phyloP scores from a whole-genome alignment of 2,797 vertebrate genomes.

The Coracias cyanogaster region DNA sequence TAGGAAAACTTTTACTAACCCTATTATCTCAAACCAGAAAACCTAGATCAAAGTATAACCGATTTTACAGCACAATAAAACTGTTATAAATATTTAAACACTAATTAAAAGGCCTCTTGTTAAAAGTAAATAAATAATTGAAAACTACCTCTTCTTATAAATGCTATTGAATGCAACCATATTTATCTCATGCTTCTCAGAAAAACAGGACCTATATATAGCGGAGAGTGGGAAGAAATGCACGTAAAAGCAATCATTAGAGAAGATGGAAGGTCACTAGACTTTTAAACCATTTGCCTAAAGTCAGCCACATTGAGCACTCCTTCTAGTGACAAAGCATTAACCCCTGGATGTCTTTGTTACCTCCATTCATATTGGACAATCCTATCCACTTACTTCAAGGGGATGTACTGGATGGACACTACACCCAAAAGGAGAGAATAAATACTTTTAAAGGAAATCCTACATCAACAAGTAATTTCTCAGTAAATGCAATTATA shows the following conservation, averaged over 20 bases:
- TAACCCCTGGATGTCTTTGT: background rate
- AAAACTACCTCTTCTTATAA: constrained; percentile 42
- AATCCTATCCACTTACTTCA: background rate
- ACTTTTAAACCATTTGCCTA: background rate
- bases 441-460: background rate
- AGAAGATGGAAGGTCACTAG: background rate
- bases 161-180: background rate
- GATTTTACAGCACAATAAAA: constrained; percentile 63
- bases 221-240: background rate
- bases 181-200: background rate
- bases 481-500: background rate
- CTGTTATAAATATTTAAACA: constrained; percentile 72
- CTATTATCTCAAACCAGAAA: constrained; percentile 66
- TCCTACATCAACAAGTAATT: background rate
- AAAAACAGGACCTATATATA: background rate
- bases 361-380: background rate
- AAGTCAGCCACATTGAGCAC: background rate
- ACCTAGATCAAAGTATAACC: constrained; percentile 62
- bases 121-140: constrained; percentile 71
- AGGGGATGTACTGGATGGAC: background rate
- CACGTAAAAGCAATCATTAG: background rate
- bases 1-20: constrained; percentile 65
- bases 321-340: background rate
- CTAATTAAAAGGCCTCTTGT: constrained; percentile 60
- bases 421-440: background rate